These are phyloP conservation scores for Apis dorsata DNA, from an alignment of 1,140 invertebrate genomes.

Conservation along the genomic window DNA sequence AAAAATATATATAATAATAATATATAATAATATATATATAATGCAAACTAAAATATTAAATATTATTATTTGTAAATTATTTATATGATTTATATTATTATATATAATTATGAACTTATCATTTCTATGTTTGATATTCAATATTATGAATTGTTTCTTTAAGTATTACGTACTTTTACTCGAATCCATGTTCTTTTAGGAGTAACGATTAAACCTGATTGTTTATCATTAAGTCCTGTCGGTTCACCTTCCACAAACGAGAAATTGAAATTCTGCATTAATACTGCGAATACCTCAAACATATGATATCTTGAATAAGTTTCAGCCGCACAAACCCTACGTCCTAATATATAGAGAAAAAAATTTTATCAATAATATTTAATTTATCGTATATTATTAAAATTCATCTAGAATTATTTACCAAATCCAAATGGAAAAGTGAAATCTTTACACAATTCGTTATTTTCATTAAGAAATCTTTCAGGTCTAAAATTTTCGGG, in stretches of 20 bases:
- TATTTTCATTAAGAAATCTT: conserved; percentile 79
- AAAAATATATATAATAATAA: neutral
- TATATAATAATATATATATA: too few relatives aligned
- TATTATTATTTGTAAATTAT: too few relatives aligned
- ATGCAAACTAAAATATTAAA: too few relatives aligned
- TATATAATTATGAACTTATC: neutral
- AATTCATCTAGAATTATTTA: neutral
- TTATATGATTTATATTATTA: neutral
- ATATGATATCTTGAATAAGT: conserved; percentile 85
- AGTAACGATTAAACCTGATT: conserved; percentile 70
- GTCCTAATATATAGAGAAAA: conserved; percentile 79
- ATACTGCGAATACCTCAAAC: conserved; percentile 83
- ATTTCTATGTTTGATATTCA: too few relatives aligned
- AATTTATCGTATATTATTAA: too few relatives aligned
- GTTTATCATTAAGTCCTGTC: conserved; percentile 70
- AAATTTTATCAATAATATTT: neutral
- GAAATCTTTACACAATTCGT: conserved; percentile 73
- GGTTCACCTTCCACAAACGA: conserved; percentile 71
- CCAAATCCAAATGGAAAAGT: conserved; percentile 83
- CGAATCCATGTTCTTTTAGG: conserved; percentile 75
- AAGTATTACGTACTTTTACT: conserved; percentile 42
- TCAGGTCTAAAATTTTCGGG: conserved; percentile 87
- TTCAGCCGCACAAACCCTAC: conserved; percentile 87
- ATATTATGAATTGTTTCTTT: too few relatives aligned
- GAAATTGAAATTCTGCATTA: conserved; percentile 85